Evolutionary conservation across 1,140 invertebrate genomes (phyloP).

Genomic region (Lordiphosa stackelbergi): DNA sequence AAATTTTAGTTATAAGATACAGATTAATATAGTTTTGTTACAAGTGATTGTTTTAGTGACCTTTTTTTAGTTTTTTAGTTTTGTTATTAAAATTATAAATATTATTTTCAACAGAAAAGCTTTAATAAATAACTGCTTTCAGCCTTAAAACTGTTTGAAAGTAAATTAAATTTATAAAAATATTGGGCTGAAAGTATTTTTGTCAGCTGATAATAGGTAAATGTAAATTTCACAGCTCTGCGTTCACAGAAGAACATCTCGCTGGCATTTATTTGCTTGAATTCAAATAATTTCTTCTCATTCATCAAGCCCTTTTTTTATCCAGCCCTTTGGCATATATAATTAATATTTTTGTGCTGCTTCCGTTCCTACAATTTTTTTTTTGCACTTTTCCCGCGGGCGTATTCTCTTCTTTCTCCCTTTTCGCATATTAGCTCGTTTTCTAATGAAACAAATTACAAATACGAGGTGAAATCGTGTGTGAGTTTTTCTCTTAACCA

Average conservation of each 20-base stretch:
- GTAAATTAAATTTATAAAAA: no score
- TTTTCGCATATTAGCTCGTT: conserved; percentile 44
- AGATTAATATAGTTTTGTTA: no score
- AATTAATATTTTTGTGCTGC: conserved; percentile 32
- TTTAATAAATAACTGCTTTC: no score
- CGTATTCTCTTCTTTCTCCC: conserved; percentile 11
- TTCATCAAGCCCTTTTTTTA: conserved; percentile 42
- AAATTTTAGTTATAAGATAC: no score
- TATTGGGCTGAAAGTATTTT: no score
- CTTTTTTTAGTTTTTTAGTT: no score
- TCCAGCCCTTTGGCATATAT: conserved; percentile 29
- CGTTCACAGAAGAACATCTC: neutral
- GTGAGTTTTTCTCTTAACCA: neutral
- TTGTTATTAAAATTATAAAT: no score
- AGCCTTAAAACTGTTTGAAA: no score
- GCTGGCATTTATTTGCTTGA: conserved; percentile 20
- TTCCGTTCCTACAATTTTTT: neutral
- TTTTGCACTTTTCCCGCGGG: conserved; percentile 13
- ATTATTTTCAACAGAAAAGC: no score
- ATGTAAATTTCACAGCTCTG: no score
- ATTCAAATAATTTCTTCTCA: conserved; percentile 29
- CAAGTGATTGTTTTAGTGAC: no score
- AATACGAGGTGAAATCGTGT: conserved; percentile 20
- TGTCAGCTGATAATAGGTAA: no score
- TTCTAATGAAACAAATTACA: conserved; percentile 45